A percentile compares a stretch with the other conserved stretches of the same genome.
Conservation (phyloP, 2,113 vertebrate species). For the Romanogobio albipinnatus region DNA sequence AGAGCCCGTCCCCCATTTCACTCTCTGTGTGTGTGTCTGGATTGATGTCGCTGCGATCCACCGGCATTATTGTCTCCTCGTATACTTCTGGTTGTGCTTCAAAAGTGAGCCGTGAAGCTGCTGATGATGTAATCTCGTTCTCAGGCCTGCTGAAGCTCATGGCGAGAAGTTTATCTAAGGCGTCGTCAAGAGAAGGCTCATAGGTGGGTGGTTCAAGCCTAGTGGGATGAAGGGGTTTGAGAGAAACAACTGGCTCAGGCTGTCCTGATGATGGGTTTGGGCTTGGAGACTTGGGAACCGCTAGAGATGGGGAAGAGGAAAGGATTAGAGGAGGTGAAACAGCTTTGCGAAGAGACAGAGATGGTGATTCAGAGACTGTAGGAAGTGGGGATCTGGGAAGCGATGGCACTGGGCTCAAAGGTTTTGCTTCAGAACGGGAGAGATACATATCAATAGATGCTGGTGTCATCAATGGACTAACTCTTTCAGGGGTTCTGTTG, state of each 20-base stretch:
- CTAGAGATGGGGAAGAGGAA: constrained; percentile 21
- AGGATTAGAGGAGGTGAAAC: constrained; percentile 56
- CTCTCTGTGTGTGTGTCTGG: constrained; percentile 74
- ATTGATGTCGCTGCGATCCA: constrained; percentile 74
- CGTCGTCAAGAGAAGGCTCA: constrained; percentile 74
- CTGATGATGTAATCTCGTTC: constrained; percentile 50
- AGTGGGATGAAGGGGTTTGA: constrained; percentile 50
- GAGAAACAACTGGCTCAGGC: constrained; percentile 28
- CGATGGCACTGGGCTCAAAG: constrained; percentile 41
- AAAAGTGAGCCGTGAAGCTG: constrained; percentile 34
- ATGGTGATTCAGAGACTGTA: constrained; percentile 46
- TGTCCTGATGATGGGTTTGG: constrained; percentile 42
- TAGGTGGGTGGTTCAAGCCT: constrained; percentile 52
- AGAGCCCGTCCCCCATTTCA: constrained; percentile 68
- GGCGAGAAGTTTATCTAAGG: constrained; percentile 74
- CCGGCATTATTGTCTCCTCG: constrained; percentile 70
- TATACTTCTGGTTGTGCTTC: constrained; percentile 51
- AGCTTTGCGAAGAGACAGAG: constrained; percentile 50
- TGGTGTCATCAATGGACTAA: constrained; percentile 13
- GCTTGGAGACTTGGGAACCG: constrained; percentile 48
- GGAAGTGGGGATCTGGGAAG: constrained; percentile 62
- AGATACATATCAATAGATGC: constrained; percentile 45
- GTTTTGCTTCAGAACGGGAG: constrained; percentile 53
- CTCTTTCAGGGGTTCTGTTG: constrained; percentile 53
- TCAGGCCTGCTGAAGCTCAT: constrained; percentile 68